Conservation (phyloP, 1,140 invertebrate genomes). For the Drosophila prosaltans region DNA sequence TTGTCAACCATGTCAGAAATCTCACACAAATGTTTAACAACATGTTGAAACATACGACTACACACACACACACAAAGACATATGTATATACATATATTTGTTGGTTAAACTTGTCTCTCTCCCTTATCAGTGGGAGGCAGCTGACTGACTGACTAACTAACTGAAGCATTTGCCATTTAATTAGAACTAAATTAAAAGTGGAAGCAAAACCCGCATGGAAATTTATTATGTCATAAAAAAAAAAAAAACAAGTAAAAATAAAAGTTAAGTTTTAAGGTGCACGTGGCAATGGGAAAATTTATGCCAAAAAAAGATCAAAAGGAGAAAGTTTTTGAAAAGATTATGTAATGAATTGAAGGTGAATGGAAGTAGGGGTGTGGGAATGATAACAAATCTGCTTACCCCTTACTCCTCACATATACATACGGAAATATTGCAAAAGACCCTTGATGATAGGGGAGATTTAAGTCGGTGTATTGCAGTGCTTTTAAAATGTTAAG, state of each 20-base stretch:
- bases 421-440: background rate
- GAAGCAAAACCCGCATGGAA: constrained; percentile 16
- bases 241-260: background rate
- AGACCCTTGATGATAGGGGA: background rate
- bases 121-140: background rate
- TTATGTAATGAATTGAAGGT: background rate
- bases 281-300: background rate
- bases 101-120: constrained; percentile 16
- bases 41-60: constrained; percentile 25
- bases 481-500: background rate
- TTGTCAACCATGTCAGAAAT: constrained; percentile 55
- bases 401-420: no score
- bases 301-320: constrained; percentile 3
- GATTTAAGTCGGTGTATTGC: background rate
- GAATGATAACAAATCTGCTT: no score
- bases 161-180: constrained; percentile 18
- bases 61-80: constrained; percentile 21
- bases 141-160: background rate
- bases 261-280: background rate
- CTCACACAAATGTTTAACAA: constrained; percentile 43
- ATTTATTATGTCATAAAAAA: constrained; percentile 5
- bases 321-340: background rate
- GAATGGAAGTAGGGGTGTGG: no score
- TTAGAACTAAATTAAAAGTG: constrained; percentile 18
- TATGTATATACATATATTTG: constrained; percentile 19